Percentiles rank a stretch among this genome's conserved stretches.
Evolutionary conservation across 2,888 invertebrate species (phyloP).

Genomic region (Helobdella robusta): DNA sequence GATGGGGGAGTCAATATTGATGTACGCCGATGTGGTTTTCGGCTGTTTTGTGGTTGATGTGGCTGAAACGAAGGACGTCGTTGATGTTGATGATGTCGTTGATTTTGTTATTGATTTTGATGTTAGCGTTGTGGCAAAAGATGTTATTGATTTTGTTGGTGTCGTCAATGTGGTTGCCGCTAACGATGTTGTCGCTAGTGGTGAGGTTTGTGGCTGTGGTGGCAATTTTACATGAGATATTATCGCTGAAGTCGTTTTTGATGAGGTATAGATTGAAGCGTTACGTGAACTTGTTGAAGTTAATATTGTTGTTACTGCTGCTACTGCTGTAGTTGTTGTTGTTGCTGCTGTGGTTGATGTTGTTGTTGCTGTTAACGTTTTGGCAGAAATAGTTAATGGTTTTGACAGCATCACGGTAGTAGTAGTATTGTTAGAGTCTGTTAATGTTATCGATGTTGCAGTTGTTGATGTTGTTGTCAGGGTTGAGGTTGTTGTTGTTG

Average conservation of each 20-base stretch:
- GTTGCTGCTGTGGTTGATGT: too few relatives aligned
- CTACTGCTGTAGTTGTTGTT: too few relatives aligned
- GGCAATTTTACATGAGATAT: background rate
- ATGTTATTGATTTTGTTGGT: background rate
- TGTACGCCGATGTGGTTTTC: too few relatives aligned
- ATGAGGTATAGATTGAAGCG: background rate
- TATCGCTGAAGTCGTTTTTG: background rate
- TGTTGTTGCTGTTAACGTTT: too few relatives aligned
- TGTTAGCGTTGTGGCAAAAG: background rate
- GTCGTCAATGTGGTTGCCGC: background rate
- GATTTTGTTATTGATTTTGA: background rate
- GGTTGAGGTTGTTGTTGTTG: too few relatives aligned
- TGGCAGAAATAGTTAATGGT: too few relatives aligned
- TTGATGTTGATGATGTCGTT: background rate
- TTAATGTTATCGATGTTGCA: too few relatives aligned
- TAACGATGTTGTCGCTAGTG: background rate
- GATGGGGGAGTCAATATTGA: too few relatives aligned
- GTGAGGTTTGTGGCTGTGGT: background rate
- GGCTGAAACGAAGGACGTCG: background rate
- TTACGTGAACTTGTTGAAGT: background rate
- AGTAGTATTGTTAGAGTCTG: too few relatives aligned
- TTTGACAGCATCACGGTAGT: too few relatives aligned
- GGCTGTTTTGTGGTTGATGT: too few relatives aligned
- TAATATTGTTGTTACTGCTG: background rate
- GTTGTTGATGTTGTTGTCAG: too few relatives aligned